These are phyloP conservation scores for Antennarius striatus DNA, from an alignment of 2,113 vertebrate species.

Conservation along the genomic window DNA sequence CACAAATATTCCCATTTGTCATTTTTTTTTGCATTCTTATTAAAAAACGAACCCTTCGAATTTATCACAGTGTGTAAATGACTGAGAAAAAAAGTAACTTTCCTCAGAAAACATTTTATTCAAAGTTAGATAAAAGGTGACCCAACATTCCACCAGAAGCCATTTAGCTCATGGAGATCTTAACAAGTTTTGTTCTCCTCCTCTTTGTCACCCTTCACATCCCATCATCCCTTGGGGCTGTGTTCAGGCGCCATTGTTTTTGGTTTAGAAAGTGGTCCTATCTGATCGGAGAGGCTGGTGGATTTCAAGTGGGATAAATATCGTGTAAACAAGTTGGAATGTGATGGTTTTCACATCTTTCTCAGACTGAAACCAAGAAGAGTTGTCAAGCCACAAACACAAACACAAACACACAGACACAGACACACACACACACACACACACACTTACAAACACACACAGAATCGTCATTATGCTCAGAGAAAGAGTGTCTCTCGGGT, in stretches of 20 bases:
- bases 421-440: neutral
- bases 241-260: slow-evolving; percentile 4
- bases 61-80: neutral
- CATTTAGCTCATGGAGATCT: too few relatives aligned
- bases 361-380: slow-evolving; percentile 13
- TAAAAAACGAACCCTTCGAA: neutral
- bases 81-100: neutral
- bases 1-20: neutral
- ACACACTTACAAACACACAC: neutral
- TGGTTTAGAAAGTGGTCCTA: slow-evolving; percentile 10
- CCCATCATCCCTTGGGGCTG: slow-evolving; percentile 7
- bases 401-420: slow-evolving; percentile 2
- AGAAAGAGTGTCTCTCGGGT: slow-evolving; percentile 38
- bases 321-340: slow-evolving; percentile 40
- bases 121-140: neutral
- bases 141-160: slow-evolving; percentile 2
- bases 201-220: slow-evolving; percentile 14
- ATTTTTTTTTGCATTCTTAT: neutral
- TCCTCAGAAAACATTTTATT: neutral
- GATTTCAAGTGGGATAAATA: slow-evolving; percentile 29
- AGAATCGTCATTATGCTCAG: slow-evolving; percentile 13
- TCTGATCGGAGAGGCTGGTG: slow-evolving; percentile 9
- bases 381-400: slow-evolving; percentile 3
- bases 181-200: slow-evolving; percentile 7
- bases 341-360: slow-evolving; percentile 48